phyloP scores from a whole-genome alignment of 1,140 invertebrate species.

The Cephus cinctus region DNA sequence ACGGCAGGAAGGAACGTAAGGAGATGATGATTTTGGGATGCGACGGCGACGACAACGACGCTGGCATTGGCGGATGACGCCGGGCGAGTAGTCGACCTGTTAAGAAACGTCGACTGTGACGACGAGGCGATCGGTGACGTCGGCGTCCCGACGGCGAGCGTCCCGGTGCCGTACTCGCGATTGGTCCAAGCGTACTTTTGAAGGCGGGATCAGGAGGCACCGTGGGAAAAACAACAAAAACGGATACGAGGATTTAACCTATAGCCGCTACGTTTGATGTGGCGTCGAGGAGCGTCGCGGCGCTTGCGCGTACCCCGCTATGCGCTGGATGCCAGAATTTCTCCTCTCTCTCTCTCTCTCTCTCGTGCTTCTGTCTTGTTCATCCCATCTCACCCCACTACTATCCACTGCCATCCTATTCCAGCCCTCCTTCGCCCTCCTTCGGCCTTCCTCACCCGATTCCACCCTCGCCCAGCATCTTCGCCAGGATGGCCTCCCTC shows the following conservation, averaged over 20 bases:
- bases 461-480: conserved; percentile 16
- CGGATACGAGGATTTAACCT: conserved; percentile 54
- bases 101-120: conserved; percentile 32
- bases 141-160: conserved; percentile 30
- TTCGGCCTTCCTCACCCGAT: conserved; percentile 9
- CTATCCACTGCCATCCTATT: too few relatives aligned
- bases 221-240: conserved; percentile 54
- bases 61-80: conserved; percentile 27
- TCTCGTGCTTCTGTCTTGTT: too few relatives aligned
- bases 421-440: neutral
- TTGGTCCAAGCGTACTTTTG: conserved; percentile 53
- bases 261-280: conserved; percentile 55
- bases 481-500: conserved; percentile 9
- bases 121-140: conserved; percentile 33
- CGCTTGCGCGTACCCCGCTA: conserved; percentile 34
- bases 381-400: too few relatives aligned
- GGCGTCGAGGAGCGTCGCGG: conserved; percentile 27
- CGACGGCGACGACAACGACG: conserved; percentile 3
- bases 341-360: too few relatives aligned
- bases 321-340: conserved; percentile 10
- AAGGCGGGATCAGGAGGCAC: conserved; percentile 58
- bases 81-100: conserved; percentile 27
- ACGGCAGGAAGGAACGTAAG: conserved; percentile 3
- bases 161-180: conserved; percentile 27
- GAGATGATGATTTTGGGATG: too few relatives aligned